Evolutionary conservation across 1,140 invertebrate genomes (phyloP).

Genomic region (Rhagoletis zephyria): DNA sequence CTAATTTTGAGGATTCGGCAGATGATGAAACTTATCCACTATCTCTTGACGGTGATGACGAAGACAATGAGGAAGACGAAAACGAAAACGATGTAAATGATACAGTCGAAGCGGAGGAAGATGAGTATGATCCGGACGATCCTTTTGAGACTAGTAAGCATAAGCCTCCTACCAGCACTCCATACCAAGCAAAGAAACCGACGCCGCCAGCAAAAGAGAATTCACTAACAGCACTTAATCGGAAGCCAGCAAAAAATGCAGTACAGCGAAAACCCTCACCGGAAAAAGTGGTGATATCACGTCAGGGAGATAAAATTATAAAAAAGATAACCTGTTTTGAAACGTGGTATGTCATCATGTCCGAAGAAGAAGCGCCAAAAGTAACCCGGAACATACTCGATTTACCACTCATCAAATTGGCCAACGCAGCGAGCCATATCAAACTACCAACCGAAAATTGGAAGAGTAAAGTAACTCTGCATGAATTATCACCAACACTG

Average conservation of each 20-base stretch:
- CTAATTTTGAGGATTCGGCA: conserved; percentile 63
- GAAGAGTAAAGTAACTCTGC: conserved; percentile 70
- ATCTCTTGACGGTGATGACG: conserved; percentile 57
- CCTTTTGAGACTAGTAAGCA: neutral
- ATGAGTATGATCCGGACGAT: neutral
- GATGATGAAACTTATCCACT: conserved; percentile 64
- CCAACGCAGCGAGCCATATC: conserved; percentile 64
- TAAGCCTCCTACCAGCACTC: conserved; percentile 40
- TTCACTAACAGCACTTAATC: conserved; percentile 52
- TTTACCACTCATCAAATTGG: conserved; percentile 67
- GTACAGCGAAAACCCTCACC: conserved; percentile 54
- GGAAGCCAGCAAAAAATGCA: neutral
- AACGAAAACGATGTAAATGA: conserved; percentile 48
- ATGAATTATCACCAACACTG: conserved; percentile 64
- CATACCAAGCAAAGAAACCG: conserved; percentile 21
- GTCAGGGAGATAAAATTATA: conserved; percentile 70
- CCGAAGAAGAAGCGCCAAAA: conserved; percentile 54
- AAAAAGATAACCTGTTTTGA: conserved; percentile 73
- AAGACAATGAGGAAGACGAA: conserved; percentile 61
- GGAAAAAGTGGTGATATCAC: conserved; percentile 66
- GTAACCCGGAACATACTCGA: conserved; percentile 64
- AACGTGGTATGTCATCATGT: conserved; percentile 71
- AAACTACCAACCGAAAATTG: conserved; percentile 64
- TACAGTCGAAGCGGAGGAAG: conserved; percentile 18
- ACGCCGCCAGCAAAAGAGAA: conserved; percentile 54